Evolutionary conservation across 1,140 invertebrate species (phyloP).

Genomic region (Macrosteles quadrilineatus): DNA sequence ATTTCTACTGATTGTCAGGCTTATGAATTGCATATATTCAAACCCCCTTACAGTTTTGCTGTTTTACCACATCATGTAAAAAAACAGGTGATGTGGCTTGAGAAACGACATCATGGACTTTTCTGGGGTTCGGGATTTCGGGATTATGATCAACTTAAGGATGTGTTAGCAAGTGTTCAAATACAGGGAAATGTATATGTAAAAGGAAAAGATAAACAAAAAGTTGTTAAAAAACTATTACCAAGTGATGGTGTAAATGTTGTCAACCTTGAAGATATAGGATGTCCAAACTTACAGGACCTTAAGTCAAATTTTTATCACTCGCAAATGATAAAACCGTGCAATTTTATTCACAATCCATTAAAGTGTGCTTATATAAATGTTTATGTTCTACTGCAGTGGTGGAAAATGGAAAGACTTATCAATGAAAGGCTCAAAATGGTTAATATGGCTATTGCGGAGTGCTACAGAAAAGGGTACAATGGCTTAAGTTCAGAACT

Average conservation of each 20-base stretch:
- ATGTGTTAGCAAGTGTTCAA: not conserved
- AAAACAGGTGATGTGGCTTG: not conserved
- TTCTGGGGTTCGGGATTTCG: not conserved
- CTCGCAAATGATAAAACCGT: not conserved
- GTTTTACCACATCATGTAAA: not conserved
- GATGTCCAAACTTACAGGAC: not conserved
- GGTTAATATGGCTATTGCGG: not conserved
- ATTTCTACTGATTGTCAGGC: not conserved
- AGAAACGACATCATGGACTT: not conserved
- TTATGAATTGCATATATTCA: slow-evolving; percentile 2
- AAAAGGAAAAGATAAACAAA: not conserved
- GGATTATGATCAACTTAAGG: not conserved
- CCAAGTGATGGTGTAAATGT: not conserved
- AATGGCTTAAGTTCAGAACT: not conserved
- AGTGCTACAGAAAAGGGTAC: not conserved
- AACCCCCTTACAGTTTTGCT: not conserved
- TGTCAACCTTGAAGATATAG: slow-evolving; percentile 5
- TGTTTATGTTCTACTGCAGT: slow-evolving; percentile 10
- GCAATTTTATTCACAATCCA: not conserved
- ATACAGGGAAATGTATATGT: slow-evolving; percentile 12
- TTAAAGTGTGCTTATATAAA: not conserved
- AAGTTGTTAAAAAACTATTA: not conserved
- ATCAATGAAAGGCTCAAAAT: not conserved
- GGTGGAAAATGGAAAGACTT: not conserved
- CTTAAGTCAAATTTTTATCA: not conserved